Evolutionary conservation across 2,113 vertebrate species (phyloP).

Genomic region (Misgurnus mizolepis): DNA sequence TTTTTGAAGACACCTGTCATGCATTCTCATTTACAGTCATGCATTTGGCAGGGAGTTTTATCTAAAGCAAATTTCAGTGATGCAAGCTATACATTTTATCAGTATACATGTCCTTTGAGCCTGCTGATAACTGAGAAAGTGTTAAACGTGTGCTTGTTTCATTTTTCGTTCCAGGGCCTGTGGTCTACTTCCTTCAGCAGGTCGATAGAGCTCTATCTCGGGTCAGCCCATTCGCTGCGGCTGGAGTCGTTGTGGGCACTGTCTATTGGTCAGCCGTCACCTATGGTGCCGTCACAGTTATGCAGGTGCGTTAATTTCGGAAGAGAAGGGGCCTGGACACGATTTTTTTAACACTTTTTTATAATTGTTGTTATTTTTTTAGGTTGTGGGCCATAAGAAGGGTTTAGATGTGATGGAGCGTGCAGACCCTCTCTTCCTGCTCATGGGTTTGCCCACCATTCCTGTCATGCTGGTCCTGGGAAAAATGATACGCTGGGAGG

Average conservation of each 20-base stretch:
- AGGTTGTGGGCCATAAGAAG: slow-evolving; percentile 80
- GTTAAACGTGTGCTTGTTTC: neutral
- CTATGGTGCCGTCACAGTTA: slow-evolving; percentile 79
- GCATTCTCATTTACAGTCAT: neutral
- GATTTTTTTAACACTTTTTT: neutral
- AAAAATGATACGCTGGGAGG: slow-evolving; percentile 81
- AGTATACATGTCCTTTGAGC: too few relatives aligned
- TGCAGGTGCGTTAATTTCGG: slow-evolving; percentile 70
- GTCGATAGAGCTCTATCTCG: slow-evolving; percentile 72
- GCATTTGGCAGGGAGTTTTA: too few relatives aligned
- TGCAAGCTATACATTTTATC: too few relatives aligned
- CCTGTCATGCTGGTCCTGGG: slow-evolving; percentile 76
- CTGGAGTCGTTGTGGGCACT: slow-evolving; percentile 74
- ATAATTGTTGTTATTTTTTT: neutral
- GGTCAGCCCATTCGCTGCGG: slow-evolving; percentile 73
- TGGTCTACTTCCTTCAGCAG: slow-evolving; percentile 77
- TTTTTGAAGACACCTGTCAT: neutral
- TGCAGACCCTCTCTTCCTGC: slow-evolving; percentile 76
- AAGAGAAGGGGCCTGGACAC: neutral
- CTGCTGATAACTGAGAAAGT: neutral
- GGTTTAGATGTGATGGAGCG: slow-evolving; percentile 76
- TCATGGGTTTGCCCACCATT: slow-evolving; percentile 79
- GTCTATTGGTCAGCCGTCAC: slow-evolving; percentile 80
- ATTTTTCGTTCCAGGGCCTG: slow-evolving; percentile 62
- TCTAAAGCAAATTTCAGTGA: too few relatives aligned